Evolutionary conservation across 2,888 invertebrate genomes (phyloP), one percentile per base, ranked within the genome.

Genomic region (Coelopa pilipes): DNA sequence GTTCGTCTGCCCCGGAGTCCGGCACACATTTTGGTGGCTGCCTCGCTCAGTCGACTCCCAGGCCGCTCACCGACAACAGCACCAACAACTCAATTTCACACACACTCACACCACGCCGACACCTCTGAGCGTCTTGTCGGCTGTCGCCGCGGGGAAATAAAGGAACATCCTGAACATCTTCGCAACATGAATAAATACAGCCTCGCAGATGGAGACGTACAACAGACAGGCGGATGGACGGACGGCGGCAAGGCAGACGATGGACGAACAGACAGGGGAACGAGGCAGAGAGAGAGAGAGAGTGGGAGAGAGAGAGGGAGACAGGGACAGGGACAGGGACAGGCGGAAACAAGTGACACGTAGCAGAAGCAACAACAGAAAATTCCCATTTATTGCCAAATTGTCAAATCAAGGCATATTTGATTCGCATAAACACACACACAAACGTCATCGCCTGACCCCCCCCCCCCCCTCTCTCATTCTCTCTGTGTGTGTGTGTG

Each of bases 301-400:
- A 34, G 34, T n/a, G n/a, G n/a, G 10, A 49, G 53, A 53, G 5
- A 53, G 53, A 53, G 5, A 53, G 53, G 2, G 5, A 9, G 10
- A 53, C 53, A 53, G 53, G n/a, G 53, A 53, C 53, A 9, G 53
- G n/a, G 53, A 53, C 53, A 9, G 53, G 10, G 53, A 49, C 49
- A 49, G 53, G 10, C 53, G 53, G 53, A 53, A 13, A 53, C n/a
- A 11, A n/a, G 34, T 34, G 34, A 34, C 34, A 34, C 34, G 34
- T n/a, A 21, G 21, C 57, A 57, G 17, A 57, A 57, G 21, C 57
- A 57, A 57, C 11, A 57, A 57, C 34, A 57, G 57, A 11, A 57
- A 57, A 21, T 57, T 21, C 11, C 57, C 17, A 19, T 57, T 57
- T 57, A 57, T 57, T 57, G 57, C 57, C 57, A 57, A 57, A n/a